These are phyloP conservation scores for Syngnathus rostellatus DNA, from an alignment of 2,797 vertebrate species.

Conservation along the genomic window DNA sequence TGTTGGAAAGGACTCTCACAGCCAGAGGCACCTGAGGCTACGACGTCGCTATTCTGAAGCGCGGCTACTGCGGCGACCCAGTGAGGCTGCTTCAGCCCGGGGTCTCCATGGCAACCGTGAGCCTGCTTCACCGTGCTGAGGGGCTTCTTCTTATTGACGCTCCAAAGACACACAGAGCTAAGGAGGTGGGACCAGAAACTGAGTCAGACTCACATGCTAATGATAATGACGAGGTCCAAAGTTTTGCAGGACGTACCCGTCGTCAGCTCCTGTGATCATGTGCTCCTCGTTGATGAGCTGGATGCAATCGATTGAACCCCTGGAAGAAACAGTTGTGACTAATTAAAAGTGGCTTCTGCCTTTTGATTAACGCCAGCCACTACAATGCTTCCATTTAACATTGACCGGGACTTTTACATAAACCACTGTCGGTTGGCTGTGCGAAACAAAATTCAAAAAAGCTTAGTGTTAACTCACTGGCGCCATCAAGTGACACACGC, in stretches of 20 bases:
- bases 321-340: conserved; percentile 32
- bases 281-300: conserved; percentile 96
- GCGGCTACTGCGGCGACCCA: conserved; percentile 86
- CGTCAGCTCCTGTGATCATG: conserved; percentile 89
- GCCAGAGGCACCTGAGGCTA: conserved; percentile 82
- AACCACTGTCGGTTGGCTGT: neutral
- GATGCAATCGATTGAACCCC: conserved; percentile 90
- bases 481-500: neutral
- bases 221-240: neutral
- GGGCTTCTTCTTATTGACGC: conserved; percentile 89
- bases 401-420: neutral
- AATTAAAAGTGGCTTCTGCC: neutral
- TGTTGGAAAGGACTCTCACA: conserved; percentile 48
- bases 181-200: neutral
- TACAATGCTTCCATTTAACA: neutral
- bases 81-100: conserved; percentile 77
- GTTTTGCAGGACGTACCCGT: conserved; percentile 74
- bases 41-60: conserved; percentile 83
- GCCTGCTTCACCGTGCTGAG: conserved; percentile 76
- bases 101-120: conserved; percentile 71
- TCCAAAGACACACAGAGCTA: conserved; percentile 87
- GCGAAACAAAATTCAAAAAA: neutral
- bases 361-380: neutral
- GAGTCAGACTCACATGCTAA: neutral
- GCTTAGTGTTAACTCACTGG: neutral